A percentile compares a stretch with the other conserved stretches of the same genome.
Conservation (phyloP, 2,113 vertebrate genomes). For the Fregata magnificens region DNA sequence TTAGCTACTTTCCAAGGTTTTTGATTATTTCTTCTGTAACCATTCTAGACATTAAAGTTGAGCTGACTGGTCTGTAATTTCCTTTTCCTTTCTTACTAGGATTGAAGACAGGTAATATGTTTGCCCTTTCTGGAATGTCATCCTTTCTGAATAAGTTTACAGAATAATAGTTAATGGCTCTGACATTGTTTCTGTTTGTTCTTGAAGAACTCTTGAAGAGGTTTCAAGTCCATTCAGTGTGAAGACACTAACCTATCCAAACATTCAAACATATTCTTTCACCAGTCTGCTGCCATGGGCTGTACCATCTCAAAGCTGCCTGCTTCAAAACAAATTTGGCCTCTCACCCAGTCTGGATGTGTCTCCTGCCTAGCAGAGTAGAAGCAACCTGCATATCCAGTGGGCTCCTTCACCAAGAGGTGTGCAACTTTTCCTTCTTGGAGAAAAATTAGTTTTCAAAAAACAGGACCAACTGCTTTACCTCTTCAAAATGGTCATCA, state of each 20-base stretch:
- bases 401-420: neutral
- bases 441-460: neutral
- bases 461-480: neutral
- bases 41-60: neutral
- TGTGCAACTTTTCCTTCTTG: neutral
- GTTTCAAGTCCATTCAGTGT: neutral
- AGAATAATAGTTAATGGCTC: neutral
- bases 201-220: neutral
- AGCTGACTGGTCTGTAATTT: conserved; percentile 23
- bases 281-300: neutral
- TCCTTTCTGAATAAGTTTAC: neutral
- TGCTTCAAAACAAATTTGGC: neutral
- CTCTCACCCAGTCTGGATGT: neutral
- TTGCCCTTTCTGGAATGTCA: conserved; percentile 1
- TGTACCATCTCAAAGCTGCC: neutral
- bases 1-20: neutral
- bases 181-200: neutral
- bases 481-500: neutral
- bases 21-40: neutral
- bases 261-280: neutral
- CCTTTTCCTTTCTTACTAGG: neutral
- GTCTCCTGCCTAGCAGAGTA: neutral
- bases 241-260: neutral
- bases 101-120: neutral
- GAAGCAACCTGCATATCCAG: neutral